A percentile compares a stretch with the other conserved stretches of the same genome.
phyloP scores from a whole-genome alignment of 2,113 vertebrate species.

The Melanocharis versteri region DNA sequence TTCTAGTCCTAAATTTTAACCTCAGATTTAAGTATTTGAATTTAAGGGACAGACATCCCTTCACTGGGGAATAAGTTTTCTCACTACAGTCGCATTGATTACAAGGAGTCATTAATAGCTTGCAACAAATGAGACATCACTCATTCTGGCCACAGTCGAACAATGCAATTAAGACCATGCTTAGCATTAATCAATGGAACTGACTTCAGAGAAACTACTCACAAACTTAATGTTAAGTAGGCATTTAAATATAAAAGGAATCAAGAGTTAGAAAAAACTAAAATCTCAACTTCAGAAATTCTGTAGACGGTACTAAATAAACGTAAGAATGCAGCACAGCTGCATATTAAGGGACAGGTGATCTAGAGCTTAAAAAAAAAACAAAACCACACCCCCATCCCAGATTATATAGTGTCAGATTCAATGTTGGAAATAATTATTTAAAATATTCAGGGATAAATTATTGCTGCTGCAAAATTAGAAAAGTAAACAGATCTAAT shows the following conservation, averaged over 20 bases:
- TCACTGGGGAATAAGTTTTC: background rate
- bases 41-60: background rate
- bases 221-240: background rate
- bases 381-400: accelerated
- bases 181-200: conserved; percentile 28
- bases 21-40: background rate
- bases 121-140: background rate
- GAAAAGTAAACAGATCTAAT: background rate
- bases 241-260: background rate
- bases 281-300: background rate
- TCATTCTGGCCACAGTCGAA: conserved; percentile 1
- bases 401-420: background rate
- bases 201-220: background rate
- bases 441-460: background rate
- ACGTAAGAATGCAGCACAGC: background rate
- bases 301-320: background rate
- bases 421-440: background rate
- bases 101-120: background rate
- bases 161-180: background rate
- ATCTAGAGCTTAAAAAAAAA: background rate
- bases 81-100: background rate
- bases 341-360: background rate
- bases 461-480: background rate
- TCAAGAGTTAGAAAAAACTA: background rate
- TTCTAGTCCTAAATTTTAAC: background rate